Conservation (phyloP, 2,888 invertebrate genomes). For the Cheilosia vernalis region DNA sequence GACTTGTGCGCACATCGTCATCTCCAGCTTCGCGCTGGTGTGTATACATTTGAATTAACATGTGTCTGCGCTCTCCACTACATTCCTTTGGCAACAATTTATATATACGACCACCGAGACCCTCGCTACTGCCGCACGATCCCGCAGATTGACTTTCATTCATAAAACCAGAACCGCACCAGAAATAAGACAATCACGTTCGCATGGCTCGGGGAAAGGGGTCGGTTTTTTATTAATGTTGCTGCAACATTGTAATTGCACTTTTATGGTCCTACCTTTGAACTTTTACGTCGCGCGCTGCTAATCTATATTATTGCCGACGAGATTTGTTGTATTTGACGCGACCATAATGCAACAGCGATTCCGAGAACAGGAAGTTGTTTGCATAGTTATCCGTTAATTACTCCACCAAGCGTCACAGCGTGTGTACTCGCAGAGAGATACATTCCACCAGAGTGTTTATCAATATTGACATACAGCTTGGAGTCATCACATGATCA, state of each 20-base stretch:
- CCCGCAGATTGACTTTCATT: conserved; percentile 65
- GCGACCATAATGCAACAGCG: not conserved
- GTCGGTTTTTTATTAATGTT: conserved; percentile 26
- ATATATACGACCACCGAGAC: not conserved
- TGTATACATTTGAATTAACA: conserved; percentile 68
- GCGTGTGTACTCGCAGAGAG: not conserved
- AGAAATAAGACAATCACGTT: not conserved
- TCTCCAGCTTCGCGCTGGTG: conserved; percentile 20
- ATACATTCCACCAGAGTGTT: conserved; percentile 56
- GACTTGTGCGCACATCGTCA: conserved; percentile 21
- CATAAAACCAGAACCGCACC: conserved; percentile 59
- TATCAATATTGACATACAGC: conserved; percentile 72
- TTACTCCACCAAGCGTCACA: conserved; percentile 29
- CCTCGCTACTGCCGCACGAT: not conserved
- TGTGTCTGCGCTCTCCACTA: conserved; percentile 63
- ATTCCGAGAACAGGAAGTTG: conserved; percentile 55
- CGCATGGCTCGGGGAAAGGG: not conserved
- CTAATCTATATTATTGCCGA: conserved; percentile 56
- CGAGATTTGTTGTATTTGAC: conserved; percentile 26
- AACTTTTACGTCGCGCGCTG: conserved; percentile 37
- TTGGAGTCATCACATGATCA: conserved; percentile 60
- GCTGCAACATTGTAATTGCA: conserved; percentile 65
- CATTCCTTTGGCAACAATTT: conserved; percentile 60
- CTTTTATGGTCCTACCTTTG: conserved; percentile 63
- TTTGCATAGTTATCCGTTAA: conserved; percentile 53